Base-by-base conservation (phyloP, 1,140 invertebrate genomes). In the Leguminivora glycinivorella region DNA sequence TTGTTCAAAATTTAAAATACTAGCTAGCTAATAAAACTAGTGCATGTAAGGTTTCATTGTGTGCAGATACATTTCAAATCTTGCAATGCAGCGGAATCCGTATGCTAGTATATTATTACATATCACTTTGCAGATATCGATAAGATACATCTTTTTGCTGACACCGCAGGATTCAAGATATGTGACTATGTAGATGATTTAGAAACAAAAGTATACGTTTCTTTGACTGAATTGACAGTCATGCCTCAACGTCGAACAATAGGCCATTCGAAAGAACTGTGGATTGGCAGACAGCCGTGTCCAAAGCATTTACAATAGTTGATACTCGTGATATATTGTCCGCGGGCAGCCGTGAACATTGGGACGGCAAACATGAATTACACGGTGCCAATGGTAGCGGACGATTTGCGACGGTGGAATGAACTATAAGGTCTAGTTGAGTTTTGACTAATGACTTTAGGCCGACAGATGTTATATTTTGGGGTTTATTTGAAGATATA, bases 351-450 rank as follows among this genome's bases (percentile, higher is more conserved):
- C 58, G 26, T 63, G 58, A 63, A 63, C 25, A 63, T 63, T 63
- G 12, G 14, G 19, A 19, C 58, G 26, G 17, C 58, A 63, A 63
- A 63, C 58, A 63, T n/a, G 58, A n/a, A 63, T 63, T 63, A 31
- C 58, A 63, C 26, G 58, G 29, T 63, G 56, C 58, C 5, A 63
- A 63, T 63, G 22, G 56, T 58, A 58, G 56, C 12, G 24, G 6
- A 14, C 58, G 58, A 63, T 63, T 63, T n/a, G 22, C 12, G 0
- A 29, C 29, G 58, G 26, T 17, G n/a, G 25, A n/a, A 12, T 17
- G 43, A 47, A 17, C 40, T n/a, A 43, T 43, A 12, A 43, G 43
- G 10, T 14, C 40, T 22, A 22, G 19, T 52, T 52, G 19, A 52
- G 47, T 22, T 52, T 52, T 52, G 47, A 52, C 47, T 52, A 52